Base-by-base conservation (phyloP, 2,888 invertebrate genomes). In the Mesoligia furuncula region DNA sequence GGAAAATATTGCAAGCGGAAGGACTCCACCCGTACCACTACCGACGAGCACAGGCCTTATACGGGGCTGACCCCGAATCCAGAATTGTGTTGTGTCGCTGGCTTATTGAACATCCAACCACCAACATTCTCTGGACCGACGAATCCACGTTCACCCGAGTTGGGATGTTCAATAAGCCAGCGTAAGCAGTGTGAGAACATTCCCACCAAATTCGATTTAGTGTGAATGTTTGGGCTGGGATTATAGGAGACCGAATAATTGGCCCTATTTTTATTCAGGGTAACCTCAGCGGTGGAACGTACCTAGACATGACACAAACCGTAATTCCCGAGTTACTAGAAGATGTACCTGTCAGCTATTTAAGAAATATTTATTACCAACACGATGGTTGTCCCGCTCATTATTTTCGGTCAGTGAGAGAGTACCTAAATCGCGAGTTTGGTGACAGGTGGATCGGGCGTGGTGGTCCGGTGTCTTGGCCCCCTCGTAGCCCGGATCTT, bases 131-230 rank as follows among this genome's bases (percentile, higher is more conserved):
- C 24, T 48, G 31, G 48, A 67, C 24, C 31, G 48, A 67, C 31
- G 67, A 67, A 1, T 67, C 67, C 31, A 48, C 31, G 13, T 67
- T 67, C 20, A 48, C 67, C 20, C 48, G 67, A 48, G 20, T 67
- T 67, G 67, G 48, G 20, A 67, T 67, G 48, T 67, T 67, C 67
- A 67, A 51, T 66, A 20, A 66, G 31, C 20, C 66, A n/a, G n/a
- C n/a, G n/a, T n/a, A n/a, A n/a, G n/a, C n/a, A n/a, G n/a, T n/a
- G n/a, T n/a, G 66, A 27, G 66, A 67, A 67, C 45, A 67, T 48
- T 67, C 66, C 45, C 45, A 67, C 27, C 20, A 67, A 31, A 48
- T 67, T 7, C 20, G 65, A 65, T 65, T 65, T 20, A 66, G 66
- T 45, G 42, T 45, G 13, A 66, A 66, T 27, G 27, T 66, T 2